phyloP scores from a whole-genome alignment of 2,113 vertebrate species.

The Lynx canadensis region DNA sequence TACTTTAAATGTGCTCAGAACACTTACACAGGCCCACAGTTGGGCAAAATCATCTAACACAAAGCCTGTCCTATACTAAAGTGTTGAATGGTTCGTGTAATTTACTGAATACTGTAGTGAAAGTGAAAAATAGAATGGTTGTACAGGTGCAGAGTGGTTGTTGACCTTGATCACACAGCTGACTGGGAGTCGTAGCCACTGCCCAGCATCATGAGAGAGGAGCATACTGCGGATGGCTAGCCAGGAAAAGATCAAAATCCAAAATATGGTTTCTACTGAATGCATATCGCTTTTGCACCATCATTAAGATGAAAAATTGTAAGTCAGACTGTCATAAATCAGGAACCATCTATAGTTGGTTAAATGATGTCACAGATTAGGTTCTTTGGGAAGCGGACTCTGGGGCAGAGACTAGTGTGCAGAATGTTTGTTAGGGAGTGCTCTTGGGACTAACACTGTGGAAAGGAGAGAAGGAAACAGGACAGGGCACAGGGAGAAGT shows the following conservation, averaged over 20 bases:
- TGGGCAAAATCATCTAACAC: neutral
- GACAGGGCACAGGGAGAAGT: neutral
- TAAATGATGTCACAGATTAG: neutral
- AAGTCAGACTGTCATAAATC: neutral
- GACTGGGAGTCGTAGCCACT: neutral
- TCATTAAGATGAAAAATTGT: neutral
- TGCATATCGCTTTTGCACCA: neutral
- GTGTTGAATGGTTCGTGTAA: neutral
- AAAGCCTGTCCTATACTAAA: neutral
- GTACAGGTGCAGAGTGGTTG: neutral
- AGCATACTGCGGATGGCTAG: neutral
- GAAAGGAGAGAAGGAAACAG: conserved; percentile 17
- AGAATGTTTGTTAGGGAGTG: neutral
- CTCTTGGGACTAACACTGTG: neutral
- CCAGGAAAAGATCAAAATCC: neutral
- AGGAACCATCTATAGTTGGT: neutral
- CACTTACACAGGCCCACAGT: neutral
- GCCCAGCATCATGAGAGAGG: neutral
- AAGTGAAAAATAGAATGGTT: neutral
- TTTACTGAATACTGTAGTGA: neutral
- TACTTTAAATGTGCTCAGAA: neutral
- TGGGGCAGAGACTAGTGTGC: neutral
- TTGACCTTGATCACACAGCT: neutral
- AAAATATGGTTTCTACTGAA: neutral
- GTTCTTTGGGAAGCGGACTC: neutral